Base-by-base conservation (phyloP, 2,113 vertebrate species). In the Triplophysa tibetana region DNA sequence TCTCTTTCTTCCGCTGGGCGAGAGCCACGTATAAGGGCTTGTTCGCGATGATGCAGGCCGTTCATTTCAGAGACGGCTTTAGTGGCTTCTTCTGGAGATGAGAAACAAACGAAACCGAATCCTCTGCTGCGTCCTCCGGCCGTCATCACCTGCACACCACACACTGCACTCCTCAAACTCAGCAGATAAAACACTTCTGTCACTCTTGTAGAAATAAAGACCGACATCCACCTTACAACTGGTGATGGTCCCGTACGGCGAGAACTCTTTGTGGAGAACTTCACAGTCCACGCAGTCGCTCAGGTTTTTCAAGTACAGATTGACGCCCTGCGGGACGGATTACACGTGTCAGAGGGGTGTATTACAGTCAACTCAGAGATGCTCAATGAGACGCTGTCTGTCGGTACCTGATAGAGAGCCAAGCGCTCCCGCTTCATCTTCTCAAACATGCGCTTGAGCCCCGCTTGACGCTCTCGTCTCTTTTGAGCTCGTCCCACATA, bases 41-140 rank as follows among this genome's bases (percentile, higher is more conserved):
- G 79, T 96, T 97, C 89, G 95, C 96, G 82, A 99, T 95, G 72
- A 98, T 98, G 87, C 96, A n/a, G 94, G 26, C 97, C 96, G 29
- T 98, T 98, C 97, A 99, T 99, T 89, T 99, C 96, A 10, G 96
- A 98, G 85, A 98, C 96, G 21, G 97, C 97, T 90, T 98, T 98
- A 76, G 96, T 98, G 88, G 97, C 97, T 90, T 99, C 97, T 90
- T 98, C 97, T 48, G 97, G 97, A 10, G 97, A 99, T 0, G 97
- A 98, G 90, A 99, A 99, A 90, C 97, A 98, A 2, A 99, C 97
- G 77, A 99, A 98, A 62, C 97, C 97, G 81, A 99, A 98, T 5
- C 97, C 97, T 91, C 96, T 97, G 91, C 96, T 98, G 86, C 95
- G 96, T 12, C 96, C 95, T 17, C 96, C 97, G 81, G 98, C 96